Percentiles rank a stretch among this genome's conserved stretches.
Conservation (phyloP, 2,888 invertebrate species). For the Minunthozetes semirufus region DNA sequence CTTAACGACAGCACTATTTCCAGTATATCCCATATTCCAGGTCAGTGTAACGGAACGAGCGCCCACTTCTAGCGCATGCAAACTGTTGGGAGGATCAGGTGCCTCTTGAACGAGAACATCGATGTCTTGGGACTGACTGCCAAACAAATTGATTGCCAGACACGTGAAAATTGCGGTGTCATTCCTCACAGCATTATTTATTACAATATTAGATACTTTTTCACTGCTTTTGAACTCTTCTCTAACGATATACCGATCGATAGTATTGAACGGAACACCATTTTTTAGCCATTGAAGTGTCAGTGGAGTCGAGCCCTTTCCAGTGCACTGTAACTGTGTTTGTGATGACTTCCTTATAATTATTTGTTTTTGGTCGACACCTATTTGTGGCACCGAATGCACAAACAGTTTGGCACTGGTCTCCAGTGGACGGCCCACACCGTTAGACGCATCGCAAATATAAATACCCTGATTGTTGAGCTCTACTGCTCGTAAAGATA, state of each 20-base stretch:
- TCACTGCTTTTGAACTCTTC: constrained; percentile 41
- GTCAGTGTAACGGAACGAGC: constrained; percentile 45
- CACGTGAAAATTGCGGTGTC: constrained; percentile 34
- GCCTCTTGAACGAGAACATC: constrained; percentile 43
- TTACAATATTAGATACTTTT: constrained; percentile 30
- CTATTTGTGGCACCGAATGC: constrained; percentile 34
- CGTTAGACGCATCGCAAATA: constrained; percentile 49
- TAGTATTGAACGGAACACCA: constrained; percentile 50
- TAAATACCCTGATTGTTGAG: constrained; percentile 48
- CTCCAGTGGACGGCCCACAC: constrained; percentile 44
- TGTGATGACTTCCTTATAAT: constrained; percentile 48
- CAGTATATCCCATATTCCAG: constrained; percentile 48
- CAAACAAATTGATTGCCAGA: constrained; percentile 34
- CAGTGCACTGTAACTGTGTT: constrained; percentile 75
- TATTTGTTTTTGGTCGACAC: constrained; percentile 43
- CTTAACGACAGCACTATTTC: constrained; percentile 47
- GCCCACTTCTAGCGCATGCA: constrained; percentile 45
- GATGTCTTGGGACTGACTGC: constrained; percentile 14
- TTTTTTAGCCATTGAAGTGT: constrained; percentile 80
- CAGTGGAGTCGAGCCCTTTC: constrained; percentile 66
- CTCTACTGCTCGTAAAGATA: constrained; percentile 44
- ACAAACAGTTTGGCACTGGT: constrained; percentile 35
- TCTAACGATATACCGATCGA: constrained; percentile 21
- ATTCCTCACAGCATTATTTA: constrained; percentile 28
- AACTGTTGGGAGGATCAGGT: constrained; percentile 47